Percentiles rank a stretch among this genome's conserved stretches.
These are phyloP conservation scores for Pteronotus mesoamericanus DNA, from an alignment of 2,797 vertebrate genomes.

Conservation along the genomic window DNA sequence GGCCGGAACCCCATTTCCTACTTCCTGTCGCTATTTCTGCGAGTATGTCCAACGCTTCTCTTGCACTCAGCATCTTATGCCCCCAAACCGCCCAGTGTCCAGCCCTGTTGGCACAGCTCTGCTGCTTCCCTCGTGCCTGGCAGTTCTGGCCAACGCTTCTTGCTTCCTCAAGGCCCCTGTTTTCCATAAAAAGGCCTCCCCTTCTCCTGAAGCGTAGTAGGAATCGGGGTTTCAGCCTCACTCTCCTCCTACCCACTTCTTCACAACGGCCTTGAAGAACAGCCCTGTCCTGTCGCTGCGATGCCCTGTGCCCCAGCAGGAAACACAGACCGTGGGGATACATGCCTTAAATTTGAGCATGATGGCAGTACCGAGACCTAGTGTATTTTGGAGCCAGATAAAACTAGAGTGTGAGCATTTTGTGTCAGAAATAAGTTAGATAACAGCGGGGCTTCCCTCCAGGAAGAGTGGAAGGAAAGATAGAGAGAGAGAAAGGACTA, in stretches of 20 bases:
- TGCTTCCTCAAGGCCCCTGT: not conserved
- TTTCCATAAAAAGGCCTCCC: not conserved
- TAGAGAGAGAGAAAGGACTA: not conserved
- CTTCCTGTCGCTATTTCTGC: not conserved
- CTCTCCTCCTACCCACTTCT: not conserved
- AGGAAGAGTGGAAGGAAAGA: not conserved
- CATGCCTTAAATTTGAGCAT: not conserved
- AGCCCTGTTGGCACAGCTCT: not conserved
- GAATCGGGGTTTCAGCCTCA: not conserved
- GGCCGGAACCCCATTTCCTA: not conserved
- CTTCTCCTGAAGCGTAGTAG: not conserved
- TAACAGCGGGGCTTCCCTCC: not conserved
- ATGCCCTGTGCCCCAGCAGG: not conserved
- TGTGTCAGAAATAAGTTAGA: not conserved
- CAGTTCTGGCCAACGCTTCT: fast-evolving
- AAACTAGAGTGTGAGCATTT: not conserved
- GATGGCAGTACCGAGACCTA: not conserved
- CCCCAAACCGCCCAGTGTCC: too few species aligned
- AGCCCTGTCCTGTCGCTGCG: too few species aligned
- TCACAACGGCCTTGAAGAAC: not conserved
- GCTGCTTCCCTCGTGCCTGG: not conserved
- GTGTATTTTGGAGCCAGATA: not conserved
- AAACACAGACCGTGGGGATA: not conserved
- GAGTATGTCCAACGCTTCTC: not conserved
- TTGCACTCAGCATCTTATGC: not conserved